phyloP scores from a whole-genome alignment of 2,888 invertebrate species.

The Exocentrus adspersus region DNA sequence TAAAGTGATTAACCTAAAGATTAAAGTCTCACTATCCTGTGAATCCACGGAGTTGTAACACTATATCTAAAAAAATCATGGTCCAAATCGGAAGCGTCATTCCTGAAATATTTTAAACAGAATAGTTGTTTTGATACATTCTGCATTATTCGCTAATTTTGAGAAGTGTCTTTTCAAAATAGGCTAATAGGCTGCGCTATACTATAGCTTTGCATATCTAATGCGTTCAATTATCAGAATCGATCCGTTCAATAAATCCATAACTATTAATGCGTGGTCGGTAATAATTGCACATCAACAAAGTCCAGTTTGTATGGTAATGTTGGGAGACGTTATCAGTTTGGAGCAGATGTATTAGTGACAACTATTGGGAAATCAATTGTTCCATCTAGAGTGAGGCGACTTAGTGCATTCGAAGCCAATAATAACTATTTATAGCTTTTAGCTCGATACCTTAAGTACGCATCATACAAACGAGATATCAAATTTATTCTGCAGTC shows the following conservation, averaged over 20 bases:
- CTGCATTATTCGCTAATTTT: too few relatives aligned
- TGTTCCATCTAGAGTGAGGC: constrained; percentile 35
- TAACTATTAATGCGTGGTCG: constrained; percentile 7
- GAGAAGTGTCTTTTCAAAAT: too few relatives aligned
- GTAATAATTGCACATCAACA: constrained; percentile 16
- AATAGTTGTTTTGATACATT: too few relatives aligned
- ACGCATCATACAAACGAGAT: too few relatives aligned
- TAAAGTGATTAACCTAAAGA: too few relatives aligned
- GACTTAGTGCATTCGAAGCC: constrained; percentile 30
- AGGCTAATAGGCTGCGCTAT: too few relatives aligned
- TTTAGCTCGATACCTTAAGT: constrained; percentile 10
- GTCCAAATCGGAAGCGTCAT: too few relatives aligned
- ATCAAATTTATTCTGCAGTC: too few relatives aligned
- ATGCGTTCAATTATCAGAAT: background rate
- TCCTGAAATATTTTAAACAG: too few relatives aligned
- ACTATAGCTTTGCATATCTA: background rate
- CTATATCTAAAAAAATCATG: too few relatives aligned
- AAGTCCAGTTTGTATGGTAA: constrained; percentile 30
- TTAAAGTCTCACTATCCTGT: too few relatives aligned
- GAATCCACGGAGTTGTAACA: too few relatives aligned
- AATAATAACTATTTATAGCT: constrained; percentile 30
- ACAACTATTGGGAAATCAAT: constrained; percentile 34
- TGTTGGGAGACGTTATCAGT: constrained; percentile 20
- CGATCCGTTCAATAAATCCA: constrained; percentile 9
- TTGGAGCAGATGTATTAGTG: constrained; percentile 35